Base-by-base conservation (phyloP, 2,888 invertebrate species). In the Tridacna crocea region DNA sequence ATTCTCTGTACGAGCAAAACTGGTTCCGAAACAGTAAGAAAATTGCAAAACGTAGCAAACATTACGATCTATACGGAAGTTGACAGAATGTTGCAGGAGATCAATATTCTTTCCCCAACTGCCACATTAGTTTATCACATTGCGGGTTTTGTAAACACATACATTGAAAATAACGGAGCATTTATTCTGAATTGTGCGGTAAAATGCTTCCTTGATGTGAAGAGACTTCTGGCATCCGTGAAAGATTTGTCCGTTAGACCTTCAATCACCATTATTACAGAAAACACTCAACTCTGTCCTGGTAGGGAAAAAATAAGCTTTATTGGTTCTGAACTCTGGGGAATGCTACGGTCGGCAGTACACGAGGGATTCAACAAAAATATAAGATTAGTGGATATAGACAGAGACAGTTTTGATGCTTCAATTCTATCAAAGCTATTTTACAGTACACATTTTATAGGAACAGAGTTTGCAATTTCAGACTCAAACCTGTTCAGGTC, bases 301-400 rank as follows among this genome's bases (percentile, higher is more conserved):
- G 19, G 12, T 4, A n/a, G n/a, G 11, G 15, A 19, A 22, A 48
- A 26, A n/a, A n/a, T 68, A 8, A 77, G 66, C 47, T 22, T 82
- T 15, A 2, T 72, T 11, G 86, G 88, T 10, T 77, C 88, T 19
- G 83, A 84, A 72, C 27, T 88, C 24, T 88, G 88, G 88, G 88
- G 88, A 24, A 63, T 88, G 46, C 72, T 80, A 27, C 66, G 84
- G 36, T 84, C 88, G 2, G 80, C 51, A 12, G 51, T 70, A 24
- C 70, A 70, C 17, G 80, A 80, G 55, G 61, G 63, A 51, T 36
- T 24, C 24, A 19, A 63, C 12, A n/a, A 26, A 11, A 55, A 72
- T 46, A 26, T 84, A 12, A 55, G 36, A 19, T 58, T 84, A 15
- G 58, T 84, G 15, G 84, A 84, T 22, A 51, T 84, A n/a, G 70